These are phyloP conservation scores for Diadema setosum DNA, from an alignment of 35 echinoderm and acorn worm genomes.

Conservation along the genomic window DNA sequence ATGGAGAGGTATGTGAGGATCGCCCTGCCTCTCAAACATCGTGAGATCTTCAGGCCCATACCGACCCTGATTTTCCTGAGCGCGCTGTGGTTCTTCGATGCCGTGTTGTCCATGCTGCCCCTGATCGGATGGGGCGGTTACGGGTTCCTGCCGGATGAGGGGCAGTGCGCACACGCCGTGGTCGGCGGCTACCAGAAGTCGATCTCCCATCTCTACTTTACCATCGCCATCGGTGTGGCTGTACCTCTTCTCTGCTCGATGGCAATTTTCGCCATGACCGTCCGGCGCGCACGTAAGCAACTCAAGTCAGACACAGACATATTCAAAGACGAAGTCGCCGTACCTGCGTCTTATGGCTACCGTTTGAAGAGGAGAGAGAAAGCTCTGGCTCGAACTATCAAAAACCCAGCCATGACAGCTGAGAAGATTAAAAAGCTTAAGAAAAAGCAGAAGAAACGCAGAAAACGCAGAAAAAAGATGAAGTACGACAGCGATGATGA, in stretches of 20 bases:
- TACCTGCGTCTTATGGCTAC: conserved; percentile 19
- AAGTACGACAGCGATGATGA: not conserved
- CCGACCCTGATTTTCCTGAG: conserved; percentile 21
- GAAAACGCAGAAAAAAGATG: not conserved
- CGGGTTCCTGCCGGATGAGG: not conserved
- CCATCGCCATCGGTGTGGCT: conserved; percentile 6
- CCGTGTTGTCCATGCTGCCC: conserved; percentile 23
- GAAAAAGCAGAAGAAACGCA: conserved; percentile 24
- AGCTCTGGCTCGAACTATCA: not conserved
- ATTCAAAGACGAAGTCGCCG: not conserved
- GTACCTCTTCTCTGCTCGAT: conserved; percentile 7
- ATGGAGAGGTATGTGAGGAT: conserved; percentile 46
- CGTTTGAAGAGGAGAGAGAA: conserved; percentile 19
- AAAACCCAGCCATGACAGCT: not conserved
- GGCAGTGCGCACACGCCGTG: conserved; percentile 7
- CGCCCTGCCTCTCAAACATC: conserved; percentile 27
- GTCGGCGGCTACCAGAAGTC: conserved; percentile 29
- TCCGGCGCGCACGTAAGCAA: not conserved
- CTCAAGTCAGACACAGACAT: not conserved
- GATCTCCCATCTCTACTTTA: conserved; percentile 28
- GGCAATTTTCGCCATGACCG: not conserved
- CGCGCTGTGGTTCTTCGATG: conserved; percentile 45
- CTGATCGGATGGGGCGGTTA: conserved; percentile 48
- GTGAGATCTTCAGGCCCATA: conserved; percentile 21
- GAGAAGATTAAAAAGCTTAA: conserved; percentile 20